Base-by-base conservation (phyloP, 2,113 vertebrate genomes). In the Coptodon rendalli region DNA sequence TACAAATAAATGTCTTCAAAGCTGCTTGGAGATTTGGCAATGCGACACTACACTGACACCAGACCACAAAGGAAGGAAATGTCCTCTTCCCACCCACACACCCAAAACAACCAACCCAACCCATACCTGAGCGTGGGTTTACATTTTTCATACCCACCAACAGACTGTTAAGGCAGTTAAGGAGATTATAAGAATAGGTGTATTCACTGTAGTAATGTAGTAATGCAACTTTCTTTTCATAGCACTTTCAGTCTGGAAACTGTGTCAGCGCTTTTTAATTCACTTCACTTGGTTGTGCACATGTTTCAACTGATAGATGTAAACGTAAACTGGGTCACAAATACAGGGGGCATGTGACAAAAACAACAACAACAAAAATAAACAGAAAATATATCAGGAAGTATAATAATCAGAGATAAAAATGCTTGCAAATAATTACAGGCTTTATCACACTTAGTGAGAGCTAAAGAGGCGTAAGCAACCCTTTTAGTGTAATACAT, bases 31-130 rank as follows among this genome's bases (percentile, higher is more conserved):
- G 27, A 61, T 78, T 56, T 38, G 43, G 29, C 76, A 81, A 31
- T 24, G 40, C 68, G 7, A 86, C 22, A 50, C 31, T 22, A 71
- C 45, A 31, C 22, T 82, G 27, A 73, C 63, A 85, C 11, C 17
- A 91, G 45, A 90, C 79, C 71, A 90, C 79, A 85, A 45, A 89
- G 87, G 84, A 89, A 92, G 91, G 86, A 92, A 88, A 89, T 89
- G 81, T 86, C 88, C 83, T 80, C 27, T 90, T 82, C 27, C 83
- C 61, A 17, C 81, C 85, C 86, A 82, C 81, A 84, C 82, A 88
- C 6, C 54, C 27, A 86, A 80, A 86, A 76, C 50, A 86, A 84
- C 17, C 59, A 22, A 56, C 31, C 29, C 9, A 22, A 78, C 43
- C 78, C 17, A 27, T 27, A 82, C 52, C 82, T 78, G 38, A 90